phyloP scores from a whole-genome alignment of 2,888 invertebrate species.

The Metacarcinus magister region DNA sequence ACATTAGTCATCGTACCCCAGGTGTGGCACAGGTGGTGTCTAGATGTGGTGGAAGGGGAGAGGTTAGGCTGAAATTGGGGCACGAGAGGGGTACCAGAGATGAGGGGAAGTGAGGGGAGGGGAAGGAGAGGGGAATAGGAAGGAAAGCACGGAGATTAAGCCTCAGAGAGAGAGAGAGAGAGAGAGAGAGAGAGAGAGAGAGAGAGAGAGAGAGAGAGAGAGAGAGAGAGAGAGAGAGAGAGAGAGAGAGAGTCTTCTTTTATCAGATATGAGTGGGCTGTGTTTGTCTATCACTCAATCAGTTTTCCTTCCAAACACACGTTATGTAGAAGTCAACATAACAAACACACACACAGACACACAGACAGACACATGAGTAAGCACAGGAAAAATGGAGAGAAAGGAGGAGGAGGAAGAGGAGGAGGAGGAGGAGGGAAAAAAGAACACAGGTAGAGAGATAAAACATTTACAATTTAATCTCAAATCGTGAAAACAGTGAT shows the following conservation, averaged over 20 bases:
- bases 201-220: slow-evolving; percentile 2
- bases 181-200: slow-evolving; percentile 26
- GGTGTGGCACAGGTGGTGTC: slow-evolving; percentile 12
- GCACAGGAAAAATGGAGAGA: background rate
- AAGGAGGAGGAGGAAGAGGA: background rate
- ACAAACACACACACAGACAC: background rate
- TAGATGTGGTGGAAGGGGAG: background rate
- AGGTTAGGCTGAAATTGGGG: background rate
- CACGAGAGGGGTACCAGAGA: background rate
- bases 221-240: slow-evolving; percentile 2
- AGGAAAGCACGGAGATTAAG: background rate
- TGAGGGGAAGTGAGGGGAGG: background rate
- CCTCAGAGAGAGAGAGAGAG: background rate
- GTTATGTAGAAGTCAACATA: background rate
- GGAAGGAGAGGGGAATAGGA: background rate
- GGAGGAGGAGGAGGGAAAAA: background rate
- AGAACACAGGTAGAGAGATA: background rate
- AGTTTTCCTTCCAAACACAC: background rate
- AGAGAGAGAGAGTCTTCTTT: background rate
- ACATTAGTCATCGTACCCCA: background rate
- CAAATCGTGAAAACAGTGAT: background rate
- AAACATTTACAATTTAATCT: background rate
- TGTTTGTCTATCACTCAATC: background rate
- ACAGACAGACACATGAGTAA: background rate
- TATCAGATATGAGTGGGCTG: background rate